These are phyloP conservation scores for Nowickia ferox DNA, from an alignment of 2,888 invertebrate genomes.

Conservation along the genomic window DNA sequence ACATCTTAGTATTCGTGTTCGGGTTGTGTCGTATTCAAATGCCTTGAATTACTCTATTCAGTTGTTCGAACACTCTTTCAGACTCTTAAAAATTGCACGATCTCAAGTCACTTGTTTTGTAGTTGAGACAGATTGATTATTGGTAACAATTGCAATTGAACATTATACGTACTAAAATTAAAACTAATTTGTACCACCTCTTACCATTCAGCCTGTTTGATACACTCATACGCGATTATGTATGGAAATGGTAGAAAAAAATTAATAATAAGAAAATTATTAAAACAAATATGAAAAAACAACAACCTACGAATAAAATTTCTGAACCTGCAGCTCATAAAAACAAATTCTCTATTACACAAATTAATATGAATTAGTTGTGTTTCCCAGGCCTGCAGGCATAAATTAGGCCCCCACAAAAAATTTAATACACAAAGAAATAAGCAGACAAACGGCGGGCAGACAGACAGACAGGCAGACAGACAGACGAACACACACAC, in stretches of 20 bases:
- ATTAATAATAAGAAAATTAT: constrained; percentile 57
- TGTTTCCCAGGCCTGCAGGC: constrained; percentile 69
- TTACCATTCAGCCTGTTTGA: not conserved
- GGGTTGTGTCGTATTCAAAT: too few relatives aligned
- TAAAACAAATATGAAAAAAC: constrained; percentile 42
- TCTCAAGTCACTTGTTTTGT: too few relatives aligned
- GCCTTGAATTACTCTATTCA: too few relatives aligned
- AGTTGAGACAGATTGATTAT: too few relatives aligned
- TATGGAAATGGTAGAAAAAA: constrained; percentile 20
- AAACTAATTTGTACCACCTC: not conserved
- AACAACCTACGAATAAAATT: constrained; percentile 66
- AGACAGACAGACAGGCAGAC: not conserved
- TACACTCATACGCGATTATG: constrained; percentile 23
- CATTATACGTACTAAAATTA: not conserved
- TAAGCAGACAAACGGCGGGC: constrained; percentile 7
- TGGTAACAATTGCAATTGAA: too few relatives aligned
- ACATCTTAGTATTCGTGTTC: too few relatives aligned
- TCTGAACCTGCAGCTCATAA: constrained; percentile 72
- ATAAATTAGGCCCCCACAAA: constrained; percentile 71
- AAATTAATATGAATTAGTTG: constrained; percentile 71
- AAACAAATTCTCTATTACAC: constrained; percentile 63
- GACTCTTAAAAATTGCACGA: too few relatives aligned
- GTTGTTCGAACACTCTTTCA: too few relatives aligned
- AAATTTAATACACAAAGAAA: constrained; percentile 4
- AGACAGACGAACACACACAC: not conserved